These are phyloP conservation scores for Sminthurides bifidus DNA, from an alignment of 1,140 invertebrate genomes.

Conservation along the genomic window DNA sequence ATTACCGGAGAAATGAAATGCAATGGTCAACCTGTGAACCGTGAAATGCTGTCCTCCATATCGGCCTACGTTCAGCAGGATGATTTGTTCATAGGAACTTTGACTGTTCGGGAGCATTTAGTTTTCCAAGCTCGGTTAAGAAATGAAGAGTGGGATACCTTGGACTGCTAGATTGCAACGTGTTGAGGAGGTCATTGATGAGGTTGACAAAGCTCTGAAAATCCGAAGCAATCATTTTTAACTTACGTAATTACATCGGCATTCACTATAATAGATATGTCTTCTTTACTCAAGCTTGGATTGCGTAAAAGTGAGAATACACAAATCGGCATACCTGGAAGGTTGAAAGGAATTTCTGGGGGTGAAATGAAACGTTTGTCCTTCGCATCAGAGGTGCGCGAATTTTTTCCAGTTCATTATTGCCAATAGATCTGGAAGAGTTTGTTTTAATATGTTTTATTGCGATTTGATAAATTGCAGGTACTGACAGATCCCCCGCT, in stretches of 20 bases:
- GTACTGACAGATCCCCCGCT: conserved; percentile 84
- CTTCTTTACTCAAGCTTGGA: conserved; percentile 49
- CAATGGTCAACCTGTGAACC: conserved; percentile 54
- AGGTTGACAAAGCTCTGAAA: conserved; percentile 46
- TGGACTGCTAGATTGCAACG: conserved; percentile 60
- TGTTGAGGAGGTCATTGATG: conserved; percentile 79
- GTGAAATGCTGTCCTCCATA: conserved; percentile 54
- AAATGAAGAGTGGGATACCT: conserved; percentile 74
- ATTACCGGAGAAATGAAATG: conserved; percentile 59
- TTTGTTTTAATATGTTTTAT: no score
- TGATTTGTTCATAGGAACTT: conserved; percentile 81
- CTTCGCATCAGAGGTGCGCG: conserved; percentile 22
- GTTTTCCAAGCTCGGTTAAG: no score
- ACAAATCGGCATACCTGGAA: conserved; percentile 70
- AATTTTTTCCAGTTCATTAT: conserved; percentile 2
- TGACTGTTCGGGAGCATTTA: conserved; percentile 84
- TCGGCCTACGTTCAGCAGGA: conserved; percentile 88
- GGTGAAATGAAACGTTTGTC: conserved; percentile 85
- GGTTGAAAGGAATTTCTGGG: conserved; percentile 83
- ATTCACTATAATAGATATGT: neutral
- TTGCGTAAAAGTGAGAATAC: conserved; percentile 76
- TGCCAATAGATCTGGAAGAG: no score
- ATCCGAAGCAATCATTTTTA: neutral
- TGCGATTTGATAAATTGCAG: no score
- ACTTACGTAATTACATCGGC: neutral